These are phyloP conservation scores for Eutrigla gurnardus DNA, from an alignment of 2,797 vertebrate genomes.

Conservation along the genomic window DNA sequence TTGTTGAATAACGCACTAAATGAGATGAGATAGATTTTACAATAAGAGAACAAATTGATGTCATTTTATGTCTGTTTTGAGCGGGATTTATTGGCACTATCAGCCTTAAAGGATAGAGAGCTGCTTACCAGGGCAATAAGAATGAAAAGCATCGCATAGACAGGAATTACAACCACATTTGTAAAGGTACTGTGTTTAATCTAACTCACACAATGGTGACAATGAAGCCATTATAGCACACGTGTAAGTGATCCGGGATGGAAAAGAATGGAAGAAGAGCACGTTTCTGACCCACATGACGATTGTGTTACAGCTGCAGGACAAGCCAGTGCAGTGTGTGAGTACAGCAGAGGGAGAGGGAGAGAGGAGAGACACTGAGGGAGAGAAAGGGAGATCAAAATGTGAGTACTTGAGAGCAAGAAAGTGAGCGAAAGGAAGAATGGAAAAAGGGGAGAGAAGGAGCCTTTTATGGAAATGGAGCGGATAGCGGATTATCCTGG, in stretches of 20 bases:
- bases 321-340: slow-evolving; percentile 11
- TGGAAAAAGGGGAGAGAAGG: slow-evolving; percentile 54
- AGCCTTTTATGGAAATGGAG: slow-evolving; percentile 77
- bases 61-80: background rate
- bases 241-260: slow-evolving; percentile 4
- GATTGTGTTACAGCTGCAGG: slow-evolving; percentile 50
- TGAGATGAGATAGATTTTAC: background rate
- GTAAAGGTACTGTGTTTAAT: background rate
- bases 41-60: background rate
- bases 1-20: background rate
- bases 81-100: background rate
- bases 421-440: slow-evolving; percentile 49
- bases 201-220: slow-evolving; percentile 5
- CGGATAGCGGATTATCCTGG: slow-evolving; percentile 78
- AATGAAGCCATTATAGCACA: slow-evolving; percentile 14
- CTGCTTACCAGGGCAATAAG: background rate
- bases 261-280: slow-evolving; percentile 14
- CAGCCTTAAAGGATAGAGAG: background rate
- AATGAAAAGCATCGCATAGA: background rate
- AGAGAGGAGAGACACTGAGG: background rate
- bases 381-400: slow-evolving; percentile 52
- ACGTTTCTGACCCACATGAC: slow-evolving; percentile 37
- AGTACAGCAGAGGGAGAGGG: slow-evolving; percentile 6
- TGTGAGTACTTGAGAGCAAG: slow-evolving; percentile 44
- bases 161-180: background rate